Evolutionary conservation across 2,888 invertebrate species (phyloP), one percentile per base, ranked within the genome.

Genomic region (Acanthosepion lycidas): DNA sequence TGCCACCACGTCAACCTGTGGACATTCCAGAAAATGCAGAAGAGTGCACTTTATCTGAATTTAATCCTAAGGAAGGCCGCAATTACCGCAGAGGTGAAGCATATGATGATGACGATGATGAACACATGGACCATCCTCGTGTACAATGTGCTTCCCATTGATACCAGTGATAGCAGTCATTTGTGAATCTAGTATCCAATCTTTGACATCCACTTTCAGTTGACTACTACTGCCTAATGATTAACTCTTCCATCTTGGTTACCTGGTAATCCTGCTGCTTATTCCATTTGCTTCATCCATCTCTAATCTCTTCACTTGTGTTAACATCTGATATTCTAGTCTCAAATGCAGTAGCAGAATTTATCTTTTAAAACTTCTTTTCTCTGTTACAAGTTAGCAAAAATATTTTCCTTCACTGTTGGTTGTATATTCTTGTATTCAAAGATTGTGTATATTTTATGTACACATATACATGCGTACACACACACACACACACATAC

Each of bases 21-120:
- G 98, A 98, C 95, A 98, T 99, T 96, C 98, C 99, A 0, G 98
- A 98, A 96, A 98, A 98, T n/a, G 97, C 97, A 0, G 99, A 99
- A 97, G 98, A 98, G 97, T 98, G 98, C 96, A 97, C 97, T 78
- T 98, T 99, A 96, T 98, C 98, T 96, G 98, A 98, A 93, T 98
- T 98, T 96, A 98, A 99, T 97, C 98, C 99, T 0, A 98, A 98
- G 96, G 98, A 98, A 96, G 95, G 95, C n/a, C 92, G 96, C 23
- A 94, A 95, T 20, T 92, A 95, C 15, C 94, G 95, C 6, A 94
- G 95, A 9, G 55, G 94, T 64, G 95, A 95, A 78, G 95, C 96
- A 26, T 96, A 95, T 0, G 96, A 96, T 53, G 97, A 97, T 48
- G 96, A 96, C 20, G 97, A 97, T 91, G 97, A 97, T 59, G 97